Base-by-base conservation (phyloP, 1,140 invertebrate species). In the Danaus melanippus region DNA sequence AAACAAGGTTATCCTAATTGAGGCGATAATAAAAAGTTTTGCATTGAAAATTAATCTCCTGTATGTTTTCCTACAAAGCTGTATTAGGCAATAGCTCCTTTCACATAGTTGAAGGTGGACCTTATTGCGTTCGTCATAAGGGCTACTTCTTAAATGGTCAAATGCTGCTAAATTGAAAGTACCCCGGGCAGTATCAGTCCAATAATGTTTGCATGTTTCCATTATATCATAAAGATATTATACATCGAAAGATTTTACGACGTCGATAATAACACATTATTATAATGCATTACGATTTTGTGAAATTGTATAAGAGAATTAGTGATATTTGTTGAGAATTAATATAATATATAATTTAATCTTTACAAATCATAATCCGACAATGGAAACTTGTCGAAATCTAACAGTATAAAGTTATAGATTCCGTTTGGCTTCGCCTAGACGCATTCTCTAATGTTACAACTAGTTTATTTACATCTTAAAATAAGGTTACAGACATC, bases 351-450 rank as follows among this genome's bases (percentile, higher is more conserved):
- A 32, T 32, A 32, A 3, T 32, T 3, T 32, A 32, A 32, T 32
- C 21, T 32, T 32, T 32, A 32, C 21, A 32, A 32, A 32, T 32
- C 21, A 32, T 32, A 7, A 4, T 32, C 21, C 21, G 6, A 32
- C 21, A 32, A 32, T 32, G 21, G 21, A 32, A 32, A 32, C 21
- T 32, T 5, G 21, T 32, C 21, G 21, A 32, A 32, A 32, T 32
- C 21, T 32, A 32, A 32, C 21, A 32, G 21, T 32, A 32, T 32
- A 32, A 32, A 32, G 21, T 32, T 32, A 32, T 32, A 3, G 69
- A 72, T 74, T 76, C 71, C 70, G 62, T 74, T 79, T 74, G 73
- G 69, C 74, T 71, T 74, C 51, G 71, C 69, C 76, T 77, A 72
- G 21, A 54, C 62, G 60, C 48, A 67, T 56, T 65, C 60, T 56